Evolutionary conservation across 2,797 vertebrate genomes (phyloP).

Genomic region (Artibeus jamaicensis): DNA sequence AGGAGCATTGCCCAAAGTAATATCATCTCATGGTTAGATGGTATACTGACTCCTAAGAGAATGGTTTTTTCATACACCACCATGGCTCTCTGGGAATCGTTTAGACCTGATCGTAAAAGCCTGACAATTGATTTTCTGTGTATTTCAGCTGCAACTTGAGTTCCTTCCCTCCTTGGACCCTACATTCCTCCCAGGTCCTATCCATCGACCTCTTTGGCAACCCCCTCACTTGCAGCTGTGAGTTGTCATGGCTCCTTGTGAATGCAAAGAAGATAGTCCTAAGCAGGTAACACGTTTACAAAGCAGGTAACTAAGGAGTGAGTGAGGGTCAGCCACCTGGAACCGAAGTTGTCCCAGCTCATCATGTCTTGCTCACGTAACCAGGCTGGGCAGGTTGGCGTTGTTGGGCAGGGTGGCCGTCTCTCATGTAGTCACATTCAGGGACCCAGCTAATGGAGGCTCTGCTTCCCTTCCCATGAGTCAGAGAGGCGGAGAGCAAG

Average conservation of each 20-base stretch:
- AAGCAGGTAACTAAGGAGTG: not conserved
- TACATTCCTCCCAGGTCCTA: conserved; percentile 66
- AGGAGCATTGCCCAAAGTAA: not conserved
- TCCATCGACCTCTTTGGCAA: conserved; percentile 80
- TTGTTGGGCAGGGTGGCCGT: not conserved
- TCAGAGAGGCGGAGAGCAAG: not conserved
- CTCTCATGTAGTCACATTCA: not conserved
- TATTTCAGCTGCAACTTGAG: conserved; percentile 85
- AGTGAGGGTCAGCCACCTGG: not conserved
- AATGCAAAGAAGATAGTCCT: conserved; percentile 69
- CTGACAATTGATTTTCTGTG: not conserved
- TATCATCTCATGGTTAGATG: not conserved
- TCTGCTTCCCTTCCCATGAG: not conserved
- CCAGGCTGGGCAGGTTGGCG: not conserved
- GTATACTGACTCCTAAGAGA: not conserved
- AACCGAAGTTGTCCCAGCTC: not conserved
- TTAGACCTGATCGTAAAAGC: not conserved
- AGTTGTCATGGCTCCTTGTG: conserved; percentile 82
- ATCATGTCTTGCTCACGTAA: not conserved
- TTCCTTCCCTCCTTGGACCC: conserved; percentile 81
- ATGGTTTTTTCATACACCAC: not conserved
- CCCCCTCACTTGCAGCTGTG: conserved; percentile 83
- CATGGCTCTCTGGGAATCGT: not conserved
- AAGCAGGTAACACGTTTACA: conserved; percentile 77
- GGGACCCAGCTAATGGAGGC: not conserved